Percentiles rank a stretch among this genome's conserved stretches.
These are phyloP conservation scores for Silurus glanis DNA, from an alignment of 2,113 vertebrate genomes.

Conservation along the genomic window DNA sequence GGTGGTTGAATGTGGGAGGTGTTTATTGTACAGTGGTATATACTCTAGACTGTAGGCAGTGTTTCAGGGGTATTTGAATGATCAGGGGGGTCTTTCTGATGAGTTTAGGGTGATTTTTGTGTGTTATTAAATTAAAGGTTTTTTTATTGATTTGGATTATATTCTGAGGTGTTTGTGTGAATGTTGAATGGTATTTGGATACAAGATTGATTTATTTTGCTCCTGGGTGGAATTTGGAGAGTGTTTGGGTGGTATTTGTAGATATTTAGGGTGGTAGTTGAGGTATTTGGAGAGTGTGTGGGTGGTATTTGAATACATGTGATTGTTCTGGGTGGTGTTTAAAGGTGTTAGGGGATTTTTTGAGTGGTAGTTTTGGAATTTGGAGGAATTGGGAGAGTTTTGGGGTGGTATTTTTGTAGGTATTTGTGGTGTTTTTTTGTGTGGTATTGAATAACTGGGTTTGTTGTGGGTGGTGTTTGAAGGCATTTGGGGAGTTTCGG, in stretches of 20 bases:
- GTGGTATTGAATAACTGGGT: not conserved
- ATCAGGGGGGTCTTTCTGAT: not conserved
- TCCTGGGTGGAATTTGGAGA: not conserved
- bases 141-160: too few species aligned
- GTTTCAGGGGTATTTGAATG: not conserved
- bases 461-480: not conserved
- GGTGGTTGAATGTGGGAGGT: not conserved
- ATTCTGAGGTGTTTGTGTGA: too few species aligned
- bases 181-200: not conserved
- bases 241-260: not conserved
- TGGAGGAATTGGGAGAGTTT: too few species aligned
- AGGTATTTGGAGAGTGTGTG: not conserved
- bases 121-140: too few species aligned
- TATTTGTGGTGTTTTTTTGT: not conserved
- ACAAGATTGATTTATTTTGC: not conserved
- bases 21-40: not conserved
- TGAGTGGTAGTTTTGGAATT: not conserved
- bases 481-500: not conserved
- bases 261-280: not conserved
- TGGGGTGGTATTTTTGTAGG: not conserved
- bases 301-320: not conserved
- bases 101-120: not conserved
- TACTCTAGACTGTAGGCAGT: not conserved
- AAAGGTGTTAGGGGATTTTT: not conserved
- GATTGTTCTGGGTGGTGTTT: not conserved